Evolutionary conservation across 2,797 vertebrate genomes (phyloP).

Genomic region (Nasua narica): DNA sequence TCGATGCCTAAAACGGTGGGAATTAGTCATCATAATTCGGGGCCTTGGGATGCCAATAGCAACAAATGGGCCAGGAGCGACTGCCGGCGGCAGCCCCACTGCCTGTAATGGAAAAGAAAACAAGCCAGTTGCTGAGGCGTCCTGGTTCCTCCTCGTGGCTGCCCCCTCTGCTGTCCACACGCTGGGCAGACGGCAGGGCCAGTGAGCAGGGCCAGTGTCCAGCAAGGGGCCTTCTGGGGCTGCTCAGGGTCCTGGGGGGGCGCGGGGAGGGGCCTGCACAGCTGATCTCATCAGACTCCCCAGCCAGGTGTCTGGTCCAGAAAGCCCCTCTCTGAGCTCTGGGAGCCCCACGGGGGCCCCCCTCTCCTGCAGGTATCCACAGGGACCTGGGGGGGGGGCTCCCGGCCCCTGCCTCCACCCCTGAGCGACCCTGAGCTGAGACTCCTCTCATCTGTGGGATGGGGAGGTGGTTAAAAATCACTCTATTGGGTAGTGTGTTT

Average conservation of each 20-base stretch:
- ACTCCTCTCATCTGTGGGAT: background rate
- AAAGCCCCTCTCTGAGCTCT: background rate
- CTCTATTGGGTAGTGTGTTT: background rate
- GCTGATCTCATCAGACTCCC: too few species aligned
- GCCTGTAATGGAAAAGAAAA: slow-evolving; percentile 60
- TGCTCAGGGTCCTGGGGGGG: background rate
- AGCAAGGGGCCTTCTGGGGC: background rate
- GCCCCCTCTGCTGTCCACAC: background rate
- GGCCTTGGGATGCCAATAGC: slow-evolving; percentile 64
- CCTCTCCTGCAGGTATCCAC: too few species aligned
- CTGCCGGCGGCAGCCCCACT: background rate
- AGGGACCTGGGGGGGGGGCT: rapidly evolving
- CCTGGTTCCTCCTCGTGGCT: background rate
- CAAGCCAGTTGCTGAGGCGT: background rate
- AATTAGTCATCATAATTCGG: slow-evolving; percentile 71
- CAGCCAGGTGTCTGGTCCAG: background rate
- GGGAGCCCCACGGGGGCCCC: background rate
- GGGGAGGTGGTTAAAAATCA: background rate
- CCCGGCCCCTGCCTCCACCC: background rate
- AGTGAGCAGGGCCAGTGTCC: background rate
- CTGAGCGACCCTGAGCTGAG: rapidly evolving
- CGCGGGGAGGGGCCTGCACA: too few species aligned
- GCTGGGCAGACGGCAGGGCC: background rate
- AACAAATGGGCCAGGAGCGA: slow-evolving; percentile 44
- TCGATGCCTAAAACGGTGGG: slow-evolving; percentile 48